Evolutionary conservation across 1,140 invertebrate species (phyloP).

Genomic region (Samia ricini): DNA sequence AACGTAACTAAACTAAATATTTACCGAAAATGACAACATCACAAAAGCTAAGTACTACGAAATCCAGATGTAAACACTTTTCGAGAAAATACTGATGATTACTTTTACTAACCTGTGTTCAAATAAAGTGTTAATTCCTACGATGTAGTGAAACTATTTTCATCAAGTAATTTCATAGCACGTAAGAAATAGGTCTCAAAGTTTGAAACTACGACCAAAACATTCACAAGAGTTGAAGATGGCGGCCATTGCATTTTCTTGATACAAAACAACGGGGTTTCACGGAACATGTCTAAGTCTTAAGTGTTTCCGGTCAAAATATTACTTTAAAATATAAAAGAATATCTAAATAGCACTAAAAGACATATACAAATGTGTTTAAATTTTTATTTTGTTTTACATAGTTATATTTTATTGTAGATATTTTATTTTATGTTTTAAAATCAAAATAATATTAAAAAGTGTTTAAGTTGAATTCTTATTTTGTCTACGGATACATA

Average conservation of each 20-base stretch:
- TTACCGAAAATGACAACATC: constrained; percentile 51
- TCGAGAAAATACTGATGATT: constrained; percentile 55
- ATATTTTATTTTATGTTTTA: too few species aligned
- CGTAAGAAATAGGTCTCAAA: constrained; percentile 67
- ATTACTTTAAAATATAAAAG: constrained; percentile 14
- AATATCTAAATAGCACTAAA: background rate
- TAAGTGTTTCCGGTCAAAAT: constrained; percentile 59
- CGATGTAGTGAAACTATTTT: constrained; percentile 63
- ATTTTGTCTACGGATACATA: too few species aligned
- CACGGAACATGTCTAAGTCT: constrained; percentile 68
- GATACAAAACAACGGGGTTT: constrained; percentile 78
- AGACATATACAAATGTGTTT: background rate
- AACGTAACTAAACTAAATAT: constrained; percentile 23
- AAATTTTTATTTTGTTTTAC: too few species aligned
- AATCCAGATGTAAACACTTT: constrained; percentile 78
- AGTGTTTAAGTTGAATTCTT: too few species aligned
- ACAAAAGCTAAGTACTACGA: constrained; percentile 61
- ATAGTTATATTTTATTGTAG: too few species aligned
- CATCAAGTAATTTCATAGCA: constrained; percentile 70
- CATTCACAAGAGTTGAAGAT: constrained; percentile 78
- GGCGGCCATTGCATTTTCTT: constrained; percentile 77
- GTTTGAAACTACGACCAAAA: constrained; percentile 76
- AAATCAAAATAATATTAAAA: too few species aligned
- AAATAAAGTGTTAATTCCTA: constrained; percentile 55
- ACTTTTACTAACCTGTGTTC: constrained; percentile 57